A percentile compares a stretch with the other conserved stretches of the same genome.
Conservation (phyloP, 2,113 vertebrate genomes). For the Triplophysa rosa region DNA sequence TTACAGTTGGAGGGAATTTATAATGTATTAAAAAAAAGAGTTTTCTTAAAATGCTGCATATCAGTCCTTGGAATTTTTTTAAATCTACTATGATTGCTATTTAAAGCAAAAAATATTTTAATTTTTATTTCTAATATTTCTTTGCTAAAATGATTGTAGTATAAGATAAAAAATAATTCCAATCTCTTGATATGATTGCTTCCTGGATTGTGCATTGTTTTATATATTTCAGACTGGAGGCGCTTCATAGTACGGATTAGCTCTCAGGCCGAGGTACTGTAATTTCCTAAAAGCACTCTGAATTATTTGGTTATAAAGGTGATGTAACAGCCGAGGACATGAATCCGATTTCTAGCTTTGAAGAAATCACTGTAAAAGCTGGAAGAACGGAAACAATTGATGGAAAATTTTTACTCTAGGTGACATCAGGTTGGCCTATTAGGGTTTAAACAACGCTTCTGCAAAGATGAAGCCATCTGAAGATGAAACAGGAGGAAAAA, state of each 20-base stretch:
- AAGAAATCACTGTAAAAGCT: slow-evolving; percentile 73
- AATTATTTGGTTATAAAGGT: slow-evolving; percentile 69
- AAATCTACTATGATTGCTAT: slow-evolving; percentile 41
- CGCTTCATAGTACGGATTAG: slow-evolving; percentile 44
- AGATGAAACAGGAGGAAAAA: slow-evolving; percentile 61
- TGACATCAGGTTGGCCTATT: slow-evolving; percentile 70
- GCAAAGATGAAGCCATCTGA: slow-evolving; percentile 68
- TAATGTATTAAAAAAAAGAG: slow-evolving; percentile 37
- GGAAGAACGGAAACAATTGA: slow-evolving; percentile 59
- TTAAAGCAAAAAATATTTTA: neutral
- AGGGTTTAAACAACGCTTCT: slow-evolving; percentile 75
- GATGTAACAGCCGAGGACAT: slow-evolving; percentile 68
- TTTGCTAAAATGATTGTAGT: slow-evolving; percentile 26
- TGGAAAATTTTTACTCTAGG: slow-evolving; percentile 53
- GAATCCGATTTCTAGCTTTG: slow-evolving; percentile 59
- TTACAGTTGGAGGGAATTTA: slow-evolving; percentile 44
- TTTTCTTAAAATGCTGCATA: slow-evolving; percentile 55
- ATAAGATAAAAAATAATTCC: slow-evolving; percentile 18
- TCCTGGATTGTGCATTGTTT: slow-evolving; percentile 45
- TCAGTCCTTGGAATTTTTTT: slow-evolving; percentile 35
- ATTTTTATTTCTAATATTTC: neutral
- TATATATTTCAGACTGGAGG: slow-evolving; percentile 40
- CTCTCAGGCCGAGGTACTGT: slow-evolving; percentile 57
- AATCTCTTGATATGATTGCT: slow-evolving; percentile 55
- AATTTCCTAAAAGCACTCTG: slow-evolving; percentile 72